Percentiles rank a stretch among this genome's conserved stretches.
phyloP scores from a whole-genome alignment of 1,140 invertebrate species.

The Habropoda laboriosa region DNA sequence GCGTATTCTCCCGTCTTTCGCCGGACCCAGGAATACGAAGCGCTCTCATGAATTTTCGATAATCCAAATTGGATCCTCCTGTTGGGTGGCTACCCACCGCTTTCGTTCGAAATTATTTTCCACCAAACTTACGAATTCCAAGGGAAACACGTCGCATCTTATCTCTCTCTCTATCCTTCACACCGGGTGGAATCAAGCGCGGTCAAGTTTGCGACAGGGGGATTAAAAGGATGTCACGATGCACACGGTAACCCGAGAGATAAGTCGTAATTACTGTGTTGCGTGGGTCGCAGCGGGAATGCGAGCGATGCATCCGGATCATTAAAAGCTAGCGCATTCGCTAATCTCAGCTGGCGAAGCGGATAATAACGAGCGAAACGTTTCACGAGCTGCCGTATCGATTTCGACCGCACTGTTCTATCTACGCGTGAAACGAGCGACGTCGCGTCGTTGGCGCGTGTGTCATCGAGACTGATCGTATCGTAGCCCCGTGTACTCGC shows the following conservation, averaged over 20 bases:
- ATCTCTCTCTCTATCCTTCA: too few relatives aligned
- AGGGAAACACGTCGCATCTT: too few relatives aligned
- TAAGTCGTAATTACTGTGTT: slow-evolving; percentile 49
- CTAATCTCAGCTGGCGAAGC: slow-evolving; percentile 52
- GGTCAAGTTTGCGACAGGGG: not conserved
- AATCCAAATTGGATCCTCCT: slow-evolving; percentile 77
- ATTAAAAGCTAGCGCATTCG: slow-evolving; percentile 57
- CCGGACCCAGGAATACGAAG: slow-evolving; percentile 67
- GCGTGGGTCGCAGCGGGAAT: slow-evolving; percentile 24
- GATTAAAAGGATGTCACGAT: not conserved
- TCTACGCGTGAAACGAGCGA: not conserved
- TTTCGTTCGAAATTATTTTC: slow-evolving; percentile 53
- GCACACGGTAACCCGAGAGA: not conserved
- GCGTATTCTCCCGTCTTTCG: slow-evolving; percentile 60
- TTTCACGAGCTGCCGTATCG: slow-evolving; percentile 55
- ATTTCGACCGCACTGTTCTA: slow-evolving; percentile 21
- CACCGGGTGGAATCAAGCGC: too few relatives aligned
- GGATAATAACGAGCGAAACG: slow-evolving; percentile 56
- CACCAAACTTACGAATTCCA: slow-evolving; percentile 46
- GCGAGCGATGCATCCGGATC: slow-evolving; percentile 47
- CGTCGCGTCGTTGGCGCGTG: slow-evolving; percentile 10
- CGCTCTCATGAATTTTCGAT: slow-evolving; percentile 78
- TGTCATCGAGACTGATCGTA: slow-evolving; percentile 1
- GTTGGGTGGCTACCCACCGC: slow-evolving; percentile 59
- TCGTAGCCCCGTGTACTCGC: not conserved